Evolutionary conservation across 2,113 vertebrate species (phyloP), one percentile per base, ranked within the genome.

Genomic region (Leptosomus discolor): DNA sequence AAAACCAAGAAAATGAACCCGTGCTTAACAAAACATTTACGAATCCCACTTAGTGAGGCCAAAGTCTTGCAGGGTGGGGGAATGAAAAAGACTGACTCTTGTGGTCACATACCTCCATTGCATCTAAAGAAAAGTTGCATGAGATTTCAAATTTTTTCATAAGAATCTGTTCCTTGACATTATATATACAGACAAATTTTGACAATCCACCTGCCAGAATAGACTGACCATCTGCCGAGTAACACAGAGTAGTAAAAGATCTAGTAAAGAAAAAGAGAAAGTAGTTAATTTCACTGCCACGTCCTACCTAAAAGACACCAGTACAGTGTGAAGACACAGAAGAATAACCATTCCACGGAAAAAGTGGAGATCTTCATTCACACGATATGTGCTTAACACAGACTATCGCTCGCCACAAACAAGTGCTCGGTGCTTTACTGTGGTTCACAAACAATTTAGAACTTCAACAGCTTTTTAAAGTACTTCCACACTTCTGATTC

Each of bases 71-170:
- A 13, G 20, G 32, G 61, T 76, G 19, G 2, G 5, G 13, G 45
- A 79, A 50, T 24, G 4, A 60, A 67, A 74, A 41, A 39, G n/a
- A 5, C 8, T 2, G 11, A 82, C 13, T 69, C 11, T 22, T n/a
- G 22, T 14, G 26, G 13, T 79, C 50, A 88, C 88, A 20, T 96
- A 99, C 99, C 99, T 99, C 99, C 99, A 99, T 99, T 93, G 98
- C 99, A 5, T 99, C 99, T 71, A 99, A 98, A 6, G 99, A 99
- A 89, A 99, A 96, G 97, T 99, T 99, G 97, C 99, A 99, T 22
- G 99, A 99, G 91, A 99, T 99, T 97, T 99, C 99, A 69, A 99
- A 99, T 97, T 99, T 99, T 98, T 99, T 99, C 97, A 99, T 96
- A 61, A 99, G 99, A 92, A 99, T 98, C 97, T 99, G 99, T 94